phyloP scores from a whole-genome alignment of 2,888 invertebrate species.

The Drosophila planitibia region DNA sequence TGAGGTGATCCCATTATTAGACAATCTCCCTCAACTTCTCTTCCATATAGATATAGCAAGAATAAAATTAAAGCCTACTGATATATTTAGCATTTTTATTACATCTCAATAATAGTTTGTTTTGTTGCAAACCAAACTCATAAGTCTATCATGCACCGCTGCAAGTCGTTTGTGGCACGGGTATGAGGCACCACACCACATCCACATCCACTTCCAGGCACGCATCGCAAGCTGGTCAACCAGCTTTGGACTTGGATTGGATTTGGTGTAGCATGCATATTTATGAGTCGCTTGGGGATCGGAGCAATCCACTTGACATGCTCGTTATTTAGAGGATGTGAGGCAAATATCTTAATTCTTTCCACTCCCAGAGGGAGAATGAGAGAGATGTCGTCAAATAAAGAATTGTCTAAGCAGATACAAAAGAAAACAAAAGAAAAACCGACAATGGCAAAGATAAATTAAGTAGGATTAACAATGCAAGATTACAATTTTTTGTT shows the following conservation, averaged over 20 bases:
- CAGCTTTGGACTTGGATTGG: constrained; percentile 34
- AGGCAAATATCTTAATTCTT: constrained; percentile 54
- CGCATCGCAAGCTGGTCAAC: constrained; percentile 38
- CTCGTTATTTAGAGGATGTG: constrained; percentile 52
- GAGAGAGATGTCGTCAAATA: not conserved
- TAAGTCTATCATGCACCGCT: constrained; percentile 19
- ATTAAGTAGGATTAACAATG: not conserved
- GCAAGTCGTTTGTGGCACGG: not conserved
- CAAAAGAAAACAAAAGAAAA: not conserved
- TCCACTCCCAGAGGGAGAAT: constrained; percentile 1
- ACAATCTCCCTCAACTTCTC: not conserved
- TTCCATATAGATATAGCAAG: not conserved
- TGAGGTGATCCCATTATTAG: not conserved
- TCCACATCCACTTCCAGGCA: constrained; percentile 32
- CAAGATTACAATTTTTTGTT: not conserved
- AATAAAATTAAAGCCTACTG: not conserved
- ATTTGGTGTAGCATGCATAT: constrained; percentile 68
- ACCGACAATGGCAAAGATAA: not conserved
- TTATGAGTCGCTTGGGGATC: constrained; percentile 62
- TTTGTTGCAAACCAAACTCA: not conserved
- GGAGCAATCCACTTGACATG: constrained; percentile 51
- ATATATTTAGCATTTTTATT: not conserved
- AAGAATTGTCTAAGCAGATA: not conserved
- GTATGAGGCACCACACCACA: constrained; percentile 15
- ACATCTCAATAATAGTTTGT: not conserved